These are phyloP conservation scores for Standfussiana lucernea DNA, from an alignment of 2,888 invertebrate genomes.

Conservation along the genomic window DNA sequence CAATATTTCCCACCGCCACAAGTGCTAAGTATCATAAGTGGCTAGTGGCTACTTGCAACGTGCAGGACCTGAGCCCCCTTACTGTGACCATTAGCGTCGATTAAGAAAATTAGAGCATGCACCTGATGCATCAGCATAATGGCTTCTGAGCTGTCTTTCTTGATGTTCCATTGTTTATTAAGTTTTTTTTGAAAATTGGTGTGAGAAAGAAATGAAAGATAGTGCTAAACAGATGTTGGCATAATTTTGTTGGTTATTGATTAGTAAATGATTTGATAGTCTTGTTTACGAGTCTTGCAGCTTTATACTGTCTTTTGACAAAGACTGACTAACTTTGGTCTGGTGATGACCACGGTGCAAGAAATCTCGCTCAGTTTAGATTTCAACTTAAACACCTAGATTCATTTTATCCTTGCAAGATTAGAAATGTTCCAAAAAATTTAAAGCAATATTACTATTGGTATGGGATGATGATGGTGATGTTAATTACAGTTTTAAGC, in stretches of 20 bases:
- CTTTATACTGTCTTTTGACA: neutral
- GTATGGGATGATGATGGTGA: neutral
- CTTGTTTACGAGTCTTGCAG: neutral
- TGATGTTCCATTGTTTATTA: slow-evolving; percentile 52
- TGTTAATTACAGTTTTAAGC: too few species aligned
- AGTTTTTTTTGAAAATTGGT: slow-evolving; percentile 39
- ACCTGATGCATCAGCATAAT: slow-evolving; percentile 43
- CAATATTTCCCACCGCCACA: slow-evolving; percentile 60
- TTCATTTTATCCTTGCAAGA: neutral
- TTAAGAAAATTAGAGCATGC: slow-evolving; percentile 66
- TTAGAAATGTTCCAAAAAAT: neutral
- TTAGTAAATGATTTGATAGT: slow-evolving; percentile 19
- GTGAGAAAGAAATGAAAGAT: slow-evolving; percentile 49
- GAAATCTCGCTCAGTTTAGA: neutral
- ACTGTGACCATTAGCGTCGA: slow-evolving; percentile 53
- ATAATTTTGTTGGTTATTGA: slow-evolving; percentile 15
- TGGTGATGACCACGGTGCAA: neutral
- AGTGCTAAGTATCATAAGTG: slow-evolving; percentile 58
- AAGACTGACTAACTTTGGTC: neutral
- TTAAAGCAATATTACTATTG: neutral
- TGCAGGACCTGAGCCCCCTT: slow-evolving; percentile 53
- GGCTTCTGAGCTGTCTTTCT: slow-evolving; percentile 55
- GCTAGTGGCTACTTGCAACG: slow-evolving; percentile 33
- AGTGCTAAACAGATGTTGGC: slow-evolving; percentile 25
- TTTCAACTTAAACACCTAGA: neutral